Evolutionary conservation across 2,797 vertebrate genomes (phyloP).

Genomic region (Amazona finschi): DNA sequence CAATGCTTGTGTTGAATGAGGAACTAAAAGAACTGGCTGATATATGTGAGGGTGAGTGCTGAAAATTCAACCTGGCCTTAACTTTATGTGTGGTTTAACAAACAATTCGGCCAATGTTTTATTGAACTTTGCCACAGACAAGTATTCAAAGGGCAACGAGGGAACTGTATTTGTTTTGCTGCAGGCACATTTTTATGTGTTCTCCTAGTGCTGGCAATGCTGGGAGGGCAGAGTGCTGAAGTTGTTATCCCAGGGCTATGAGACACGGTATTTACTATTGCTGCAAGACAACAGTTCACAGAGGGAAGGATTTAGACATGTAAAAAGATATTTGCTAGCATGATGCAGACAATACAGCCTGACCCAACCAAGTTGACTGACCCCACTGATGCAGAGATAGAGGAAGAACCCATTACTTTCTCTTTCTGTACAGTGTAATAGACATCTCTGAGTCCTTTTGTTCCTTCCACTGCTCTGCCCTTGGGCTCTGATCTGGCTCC

Average conservation of each 20-base stretch:
- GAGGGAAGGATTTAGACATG: neutral
- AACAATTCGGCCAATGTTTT: neutral
- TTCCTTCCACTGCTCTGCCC: neutral
- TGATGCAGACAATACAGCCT: neutral
- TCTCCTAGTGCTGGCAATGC: neutral
- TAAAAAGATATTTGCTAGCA: neutral
- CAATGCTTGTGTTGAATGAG: neutral
- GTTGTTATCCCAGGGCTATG: neutral
- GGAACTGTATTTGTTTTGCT: neutral
- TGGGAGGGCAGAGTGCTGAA: neutral
- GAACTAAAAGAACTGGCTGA: neutral
- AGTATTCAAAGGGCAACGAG: constrained; percentile 6
- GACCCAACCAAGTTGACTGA: neutral
- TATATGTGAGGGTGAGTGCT: accelerated
- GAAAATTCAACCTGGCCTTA: neutral
- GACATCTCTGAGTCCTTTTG: neutral
- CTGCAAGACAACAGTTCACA: neutral
- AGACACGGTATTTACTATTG: neutral
- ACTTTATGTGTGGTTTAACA: neutral
- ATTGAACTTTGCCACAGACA: neutral
- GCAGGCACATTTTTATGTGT: neutral
- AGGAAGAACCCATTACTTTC: neutral
- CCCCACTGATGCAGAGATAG: neutral
- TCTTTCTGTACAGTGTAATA: neutral
- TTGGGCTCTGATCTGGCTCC: neutral